These are phyloP conservation scores for Choristoneura fumiferana DNA, from an alignment of 1,140 invertebrate genomes.

Conservation along the genomic window DNA sequence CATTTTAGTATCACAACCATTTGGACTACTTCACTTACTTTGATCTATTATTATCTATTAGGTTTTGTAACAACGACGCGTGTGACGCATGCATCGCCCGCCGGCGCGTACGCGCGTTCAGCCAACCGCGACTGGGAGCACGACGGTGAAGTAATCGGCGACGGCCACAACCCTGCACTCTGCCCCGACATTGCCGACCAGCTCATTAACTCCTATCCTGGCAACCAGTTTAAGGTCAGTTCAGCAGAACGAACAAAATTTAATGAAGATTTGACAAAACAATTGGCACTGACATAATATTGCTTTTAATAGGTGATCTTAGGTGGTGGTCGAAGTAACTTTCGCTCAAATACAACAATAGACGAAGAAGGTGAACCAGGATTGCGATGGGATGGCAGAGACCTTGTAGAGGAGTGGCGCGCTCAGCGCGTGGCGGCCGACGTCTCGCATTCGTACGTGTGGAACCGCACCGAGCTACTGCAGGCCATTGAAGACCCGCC, in stretches of 20 bases:
- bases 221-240: constrained; percentile 74
- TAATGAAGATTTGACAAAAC: constrained; percentile 1
- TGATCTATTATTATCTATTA: too few relatives aligned
- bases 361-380: constrained; percentile 84
- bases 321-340: constrained; percentile 86
- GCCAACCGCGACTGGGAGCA: constrained; percentile 88
- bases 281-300: constrained; percentile 12
- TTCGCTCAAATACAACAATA: constrained; percentile 79
- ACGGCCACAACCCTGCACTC: constrained; percentile 46
- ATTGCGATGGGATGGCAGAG: constrained; percentile 78
- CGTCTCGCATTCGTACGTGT: constrained; percentile 83
- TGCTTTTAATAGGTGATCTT: constrained; percentile 80
- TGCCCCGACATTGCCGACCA: constrained; percentile 88
- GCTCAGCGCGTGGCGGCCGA: constrained; percentile 71
- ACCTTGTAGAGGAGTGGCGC: constrained; percentile 75
- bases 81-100: constrained; percentile 89
- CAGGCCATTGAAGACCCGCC: constrained; percentile 80
- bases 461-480: constrained; percentile 82
- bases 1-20: too few relatives aligned
- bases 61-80: constrained; percentile 89
- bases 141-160: constrained; percentile 78
- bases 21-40: too few relatives aligned
- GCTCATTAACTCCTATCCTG: constrained; percentile 84
- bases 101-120: constrained; percentile 85
- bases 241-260: background rate